These are phyloP conservation scores for Aleadryas rufinucha DNA, from an alignment of 2,113 vertebrate genomes.

Conservation along the genomic window DNA sequence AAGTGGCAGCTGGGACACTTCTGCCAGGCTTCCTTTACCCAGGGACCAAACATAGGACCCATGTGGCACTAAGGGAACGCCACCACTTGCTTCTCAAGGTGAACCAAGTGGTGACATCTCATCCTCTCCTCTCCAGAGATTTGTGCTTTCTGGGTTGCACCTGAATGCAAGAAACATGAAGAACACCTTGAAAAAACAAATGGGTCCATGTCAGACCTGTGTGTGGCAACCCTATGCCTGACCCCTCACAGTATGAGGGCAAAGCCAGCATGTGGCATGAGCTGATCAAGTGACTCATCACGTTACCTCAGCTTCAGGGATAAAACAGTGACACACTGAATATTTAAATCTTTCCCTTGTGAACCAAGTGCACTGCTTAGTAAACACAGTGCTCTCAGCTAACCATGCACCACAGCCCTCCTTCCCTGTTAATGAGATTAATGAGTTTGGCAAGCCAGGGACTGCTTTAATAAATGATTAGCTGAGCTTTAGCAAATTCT, in stretches of 20 bases:
- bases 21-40: not conserved
- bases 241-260: not conserved
- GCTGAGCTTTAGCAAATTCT: conserved; percentile 49
- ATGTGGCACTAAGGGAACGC: accelerated
- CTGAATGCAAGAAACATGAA: not conserved
- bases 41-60: not conserved
- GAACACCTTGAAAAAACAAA: not conserved
- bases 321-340: not conserved
- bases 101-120: not conserved
- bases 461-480: conserved; percentile 65
- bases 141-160: accelerated
- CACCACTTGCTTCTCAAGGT: not conserved
- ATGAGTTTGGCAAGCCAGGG: conserved; percentile 34
- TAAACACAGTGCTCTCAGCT: conserved; percentile 20
- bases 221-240: not conserved
- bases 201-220: not conserved
- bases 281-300: conserved; percentile 33
- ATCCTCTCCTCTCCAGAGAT: not conserved
- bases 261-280: not conserved
- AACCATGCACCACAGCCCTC: not conserved
- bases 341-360: conserved; percentile 39
- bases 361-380: not conserved
- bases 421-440: conserved; percentile 61
- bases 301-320: not conserved
- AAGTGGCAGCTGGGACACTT: not conserved